These are phyloP conservation scores for Nasonia vitripennis DNA, from an alignment of 1,140 invertebrate genomes.

Conservation along the genomic window DNA sequence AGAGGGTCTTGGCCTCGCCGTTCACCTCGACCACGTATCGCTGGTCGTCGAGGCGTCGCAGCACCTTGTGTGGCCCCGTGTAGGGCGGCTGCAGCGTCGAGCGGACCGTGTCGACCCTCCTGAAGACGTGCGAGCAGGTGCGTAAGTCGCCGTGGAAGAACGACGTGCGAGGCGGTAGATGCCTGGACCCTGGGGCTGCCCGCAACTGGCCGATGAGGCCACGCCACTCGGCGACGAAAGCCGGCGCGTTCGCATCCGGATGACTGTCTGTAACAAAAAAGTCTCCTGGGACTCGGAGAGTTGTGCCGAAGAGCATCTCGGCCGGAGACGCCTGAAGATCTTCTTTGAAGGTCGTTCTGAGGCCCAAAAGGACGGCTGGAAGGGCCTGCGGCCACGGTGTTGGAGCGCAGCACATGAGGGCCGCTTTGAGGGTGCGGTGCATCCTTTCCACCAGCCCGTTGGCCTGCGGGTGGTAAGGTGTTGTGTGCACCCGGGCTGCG, in stretches of 20 bases:
- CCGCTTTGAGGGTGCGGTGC: slow-evolving; percentile 61
- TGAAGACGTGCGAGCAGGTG: slow-evolving; percentile 14
- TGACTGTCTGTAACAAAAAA: slow-evolving; percentile 54
- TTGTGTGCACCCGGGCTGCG: slow-evolving; percentile 2
- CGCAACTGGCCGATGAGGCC: background rate
- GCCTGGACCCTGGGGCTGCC: background rate
- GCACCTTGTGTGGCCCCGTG: background rate
- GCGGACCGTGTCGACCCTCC: background rate
- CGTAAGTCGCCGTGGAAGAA: background rate
- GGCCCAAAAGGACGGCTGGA: slow-evolving; percentile 63
- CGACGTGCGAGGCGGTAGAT: background rate
- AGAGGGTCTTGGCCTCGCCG: background rate
- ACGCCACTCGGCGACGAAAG: slow-evolving; percentile 45
- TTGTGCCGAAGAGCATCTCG: slow-evolving; percentile 55
- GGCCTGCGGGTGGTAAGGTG: slow-evolving; percentile 58
- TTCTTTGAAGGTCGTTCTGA: slow-evolving; percentile 57
- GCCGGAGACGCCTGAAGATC: slow-evolving; percentile 55
- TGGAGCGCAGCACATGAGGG: slow-evolving; percentile 58
- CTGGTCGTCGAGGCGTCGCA: background rate
- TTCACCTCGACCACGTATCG: background rate
- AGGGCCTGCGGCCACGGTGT: slow-evolving; percentile 58
- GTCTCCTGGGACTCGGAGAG: no score
- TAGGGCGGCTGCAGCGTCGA: background rate
- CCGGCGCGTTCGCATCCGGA: slow-evolving; percentile 28
- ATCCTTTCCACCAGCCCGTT: slow-evolving; percentile 65